phyloP scores from a whole-genome alignment of 23 tunicate genomes.

The Phallusia fumigata region DNA sequence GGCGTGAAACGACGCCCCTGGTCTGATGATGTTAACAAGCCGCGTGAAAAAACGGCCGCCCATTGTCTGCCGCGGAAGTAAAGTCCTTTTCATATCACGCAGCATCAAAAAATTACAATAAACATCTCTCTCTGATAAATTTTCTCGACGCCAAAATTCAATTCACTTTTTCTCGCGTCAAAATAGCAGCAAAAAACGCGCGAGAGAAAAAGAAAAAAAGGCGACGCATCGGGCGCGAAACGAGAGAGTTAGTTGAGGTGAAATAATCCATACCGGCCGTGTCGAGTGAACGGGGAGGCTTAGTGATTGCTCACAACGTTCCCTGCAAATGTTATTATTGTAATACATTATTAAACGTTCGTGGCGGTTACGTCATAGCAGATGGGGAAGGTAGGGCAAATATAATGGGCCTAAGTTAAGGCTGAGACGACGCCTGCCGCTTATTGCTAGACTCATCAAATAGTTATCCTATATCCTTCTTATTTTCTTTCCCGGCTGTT shows the following conservation, averaged over 20 bases:
- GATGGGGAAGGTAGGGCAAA: background rate
- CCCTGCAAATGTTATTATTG: constrained; percentile 9
- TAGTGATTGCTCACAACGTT: too few relatives aligned
- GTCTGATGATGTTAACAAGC: too few relatives aligned
- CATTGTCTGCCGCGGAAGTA: too few relatives aligned
- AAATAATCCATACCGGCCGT: background rate
- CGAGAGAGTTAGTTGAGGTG: too few relatives aligned
- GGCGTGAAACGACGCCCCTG: background rate
- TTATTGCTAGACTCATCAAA: background rate
- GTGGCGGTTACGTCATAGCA: background rate
- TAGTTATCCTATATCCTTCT: background rate
- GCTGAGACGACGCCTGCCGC: background rate
- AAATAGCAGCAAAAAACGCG: background rate
- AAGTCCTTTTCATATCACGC: too few relatives aligned
- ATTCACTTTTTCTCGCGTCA: background rate
- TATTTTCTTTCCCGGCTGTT: too few relatives aligned
- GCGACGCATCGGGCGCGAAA: background rate
- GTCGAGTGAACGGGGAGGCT: too few relatives aligned
- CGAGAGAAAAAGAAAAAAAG: background rate
- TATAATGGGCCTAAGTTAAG: background rate
- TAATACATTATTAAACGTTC: constrained; percentile 1
- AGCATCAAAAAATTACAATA: too few relatives aligned
- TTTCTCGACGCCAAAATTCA: background rate
- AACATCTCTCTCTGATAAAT: background rate
- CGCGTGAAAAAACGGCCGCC: too few relatives aligned